A percentile compares a stretch with the other conserved stretches of the same genome.
Evolutionary conservation across 2,888 invertebrate species (phyloP).

Genomic region (Xestia sexstrigata): DNA sequence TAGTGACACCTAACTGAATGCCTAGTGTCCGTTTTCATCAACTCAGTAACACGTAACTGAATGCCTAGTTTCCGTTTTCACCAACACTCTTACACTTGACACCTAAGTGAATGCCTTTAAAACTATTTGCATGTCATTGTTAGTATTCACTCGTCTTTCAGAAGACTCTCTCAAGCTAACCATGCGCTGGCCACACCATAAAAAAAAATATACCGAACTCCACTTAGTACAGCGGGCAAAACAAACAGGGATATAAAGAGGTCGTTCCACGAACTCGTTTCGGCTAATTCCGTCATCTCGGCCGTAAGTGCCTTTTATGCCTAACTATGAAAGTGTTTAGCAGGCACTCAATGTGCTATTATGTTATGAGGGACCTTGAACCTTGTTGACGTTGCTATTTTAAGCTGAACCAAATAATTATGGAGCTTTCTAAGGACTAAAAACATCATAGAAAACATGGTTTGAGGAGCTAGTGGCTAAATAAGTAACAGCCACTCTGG

Average conservation of each 20-base stretch:
- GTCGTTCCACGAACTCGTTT: conserved; percentile 56
- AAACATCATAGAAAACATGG: too few species aligned
- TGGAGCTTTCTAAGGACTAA: not conserved
- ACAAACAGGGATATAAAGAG: conserved; percentile 60
- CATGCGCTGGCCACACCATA: conserved; percentile 3
- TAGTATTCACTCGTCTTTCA: too few species aligned
- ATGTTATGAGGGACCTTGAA: conserved; percentile 41
- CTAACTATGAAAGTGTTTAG: conserved; percentile 58
- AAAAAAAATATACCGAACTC: conserved; percentile 29
- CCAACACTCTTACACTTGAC: too few species aligned
- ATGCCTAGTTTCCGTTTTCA: too few species aligned
- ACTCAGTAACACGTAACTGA: too few species aligned
- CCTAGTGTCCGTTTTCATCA: too few species aligned
- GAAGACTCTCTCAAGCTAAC: too few species aligned
- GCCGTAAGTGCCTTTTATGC: conserved; percentile 55
- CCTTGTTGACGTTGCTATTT: not conserved
- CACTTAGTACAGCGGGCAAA: conserved; percentile 25
- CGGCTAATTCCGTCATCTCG: conserved; percentile 54
- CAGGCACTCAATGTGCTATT: conserved; percentile 53
- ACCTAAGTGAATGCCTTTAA: too few species aligned
- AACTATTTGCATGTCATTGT: too few species aligned
- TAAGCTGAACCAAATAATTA: not conserved
- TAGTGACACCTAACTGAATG: too few species aligned
- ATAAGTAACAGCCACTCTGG: too few species aligned
- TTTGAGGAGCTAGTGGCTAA: too few species aligned